Evolutionary conservation across 2,888 invertebrate species (phyloP).

Genomic region (Clitarchus hookeri): DNA sequence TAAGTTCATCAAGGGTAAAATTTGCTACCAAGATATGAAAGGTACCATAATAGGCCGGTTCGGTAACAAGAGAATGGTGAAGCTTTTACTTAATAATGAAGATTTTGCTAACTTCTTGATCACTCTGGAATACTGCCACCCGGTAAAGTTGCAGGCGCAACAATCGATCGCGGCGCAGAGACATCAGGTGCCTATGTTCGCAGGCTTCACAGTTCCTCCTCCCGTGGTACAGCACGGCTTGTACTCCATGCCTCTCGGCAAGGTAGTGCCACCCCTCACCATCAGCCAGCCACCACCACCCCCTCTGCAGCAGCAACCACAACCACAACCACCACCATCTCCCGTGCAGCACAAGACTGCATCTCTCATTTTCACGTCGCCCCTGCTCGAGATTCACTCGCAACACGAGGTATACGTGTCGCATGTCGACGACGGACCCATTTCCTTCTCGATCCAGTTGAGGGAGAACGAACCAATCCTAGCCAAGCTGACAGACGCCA

Average conservation of each 20-base stretch:
- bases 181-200: slow-evolving; percentile 30
- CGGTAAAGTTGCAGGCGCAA: slow-evolving; percentile 43
- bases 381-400: slow-evolving; percentile 58
- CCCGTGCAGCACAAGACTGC: slow-evolving; percentile 47
- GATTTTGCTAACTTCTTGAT: slow-evolving; percentile 48
- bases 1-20: slow-evolving; percentile 53
- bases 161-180: slow-evolving; percentile 23
- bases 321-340: neutral
- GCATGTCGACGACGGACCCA: slow-evolving; percentile 79
- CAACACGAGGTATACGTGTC: slow-evolving; percentile 74
- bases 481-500: slow-evolving; percentile 71
- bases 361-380: slow-evolving; percentile 50
- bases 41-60: slow-evolving; percentile 45
- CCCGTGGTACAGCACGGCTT: neutral
- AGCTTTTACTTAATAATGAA: slow-evolving; percentile 45
- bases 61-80: slow-evolving; percentile 45
- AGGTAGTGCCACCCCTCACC: slow-evolving; percentile 42
- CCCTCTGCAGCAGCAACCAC: neutral
- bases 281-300: neutral
- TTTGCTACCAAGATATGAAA: slow-evolving; percentile 55
- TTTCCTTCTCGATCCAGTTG: slow-evolving; percentile 75
- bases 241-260: neutral
- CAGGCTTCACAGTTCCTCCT: slow-evolving; percentile 28
- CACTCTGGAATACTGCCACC: slow-evolving; percentile 45
- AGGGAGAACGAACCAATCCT: slow-evolving; percentile 64